Base-by-base conservation (phyloP, 2,888 invertebrate genomes). In the Deroplatys truncata region DNA sequence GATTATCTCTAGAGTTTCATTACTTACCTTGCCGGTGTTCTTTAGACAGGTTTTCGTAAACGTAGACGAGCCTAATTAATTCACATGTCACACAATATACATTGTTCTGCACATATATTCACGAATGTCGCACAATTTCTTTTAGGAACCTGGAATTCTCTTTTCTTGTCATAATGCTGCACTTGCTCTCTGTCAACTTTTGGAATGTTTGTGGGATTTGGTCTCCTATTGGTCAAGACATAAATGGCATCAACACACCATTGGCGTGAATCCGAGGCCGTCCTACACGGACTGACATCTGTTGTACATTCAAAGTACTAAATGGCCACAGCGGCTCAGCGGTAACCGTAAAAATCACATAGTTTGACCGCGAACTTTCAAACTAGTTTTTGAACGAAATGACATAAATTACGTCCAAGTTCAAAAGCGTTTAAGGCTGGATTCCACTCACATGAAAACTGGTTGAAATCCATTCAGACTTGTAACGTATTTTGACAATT, bases 191-290 rank as follows among this genome's bases (percentile, higher is more conserved):
- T 85, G 87, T 72, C 89, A 89, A 85, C 82, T 89, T 85, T 89
- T 83, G 87, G 86, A 89, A 89, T 89, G 89, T 89, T 56, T 89
- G 20, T 9, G 31, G 82, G 31, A 84, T 86, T 84, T 87, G 20
- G 15, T 25, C 29, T 82, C 84, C 82, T 87, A 89, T 89, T 89
- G 89, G 89, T 35, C 86, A 89, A 89, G 89, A 89, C 82, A 84
- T 87, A 87, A 84, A 86, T 82, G 86, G 84, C 28, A 87, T 84
- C 84, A 35, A 29, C 7, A 28, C 56, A 28, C 72, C 72, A 87
- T 89, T 86, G 89, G 72, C 49, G 28, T 31, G 56, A 72, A 72
- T 72, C 25, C 25, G 56, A 20, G 56, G 25, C 5, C 56, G n/a
- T 89, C n/a, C 16, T 28, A 16, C 7, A 25, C 16, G 20, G 13